These are phyloP conservation scores for Scaptomyza polygonia DNA, from an alignment of 2,888 invertebrate species.

Conservation along the genomic window DNA sequence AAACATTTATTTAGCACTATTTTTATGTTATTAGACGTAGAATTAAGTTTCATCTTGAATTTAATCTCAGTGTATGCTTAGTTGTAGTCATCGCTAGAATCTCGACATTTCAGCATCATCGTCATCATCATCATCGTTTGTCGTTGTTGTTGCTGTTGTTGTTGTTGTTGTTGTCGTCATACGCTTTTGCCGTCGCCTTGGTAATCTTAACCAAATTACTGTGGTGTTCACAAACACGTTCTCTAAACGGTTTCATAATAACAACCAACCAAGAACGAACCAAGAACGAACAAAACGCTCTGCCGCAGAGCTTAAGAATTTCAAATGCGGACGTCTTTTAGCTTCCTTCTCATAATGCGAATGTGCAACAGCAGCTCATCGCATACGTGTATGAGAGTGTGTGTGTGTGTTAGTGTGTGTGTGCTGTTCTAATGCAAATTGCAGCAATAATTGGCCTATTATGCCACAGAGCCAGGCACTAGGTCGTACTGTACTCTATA, in stretches of 20 bases:
- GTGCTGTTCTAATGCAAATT: slow-evolving; percentile 74
- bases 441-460: slow-evolving; percentile 79
- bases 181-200: slow-evolving; percentile 52
- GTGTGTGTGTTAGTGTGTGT: slow-evolving; percentile 19
- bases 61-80: slow-evolving; percentile 1
- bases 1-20: no score
- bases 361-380: slow-evolving; percentile 46
- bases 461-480: slow-evolving; percentile 71
- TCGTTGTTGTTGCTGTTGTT: slow-evolving; percentile 22
- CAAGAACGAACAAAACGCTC: slow-evolving; percentile 30
- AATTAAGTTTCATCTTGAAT: no score
- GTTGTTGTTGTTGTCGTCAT: slow-evolving; percentile 32
- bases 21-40: no score
- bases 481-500: slow-evolving; percentile 68
- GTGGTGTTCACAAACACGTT: slow-evolving; percentile 80
- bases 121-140: slow-evolving; percentile 2
- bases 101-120: slow-evolving; percentile 11
- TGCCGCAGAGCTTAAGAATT: slow-evolving; percentile 59
- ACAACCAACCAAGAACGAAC: slow-evolving; percentile 62
- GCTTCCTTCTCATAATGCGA: slow-evolving; percentile 68
- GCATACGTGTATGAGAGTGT: slow-evolving; percentile 14
- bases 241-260: slow-evolving; percentile 82
- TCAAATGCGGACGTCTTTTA: slow-evolving; percentile 30
- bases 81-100: slow-evolving; percentile 8
- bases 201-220: slow-evolving; percentile 79